A percentile compares a stretch with the other conserved stretches of the same genome.
Evolutionary conservation across 2,888 invertebrate genomes (phyloP).

Genomic region (Apodemia mormo): DNA sequence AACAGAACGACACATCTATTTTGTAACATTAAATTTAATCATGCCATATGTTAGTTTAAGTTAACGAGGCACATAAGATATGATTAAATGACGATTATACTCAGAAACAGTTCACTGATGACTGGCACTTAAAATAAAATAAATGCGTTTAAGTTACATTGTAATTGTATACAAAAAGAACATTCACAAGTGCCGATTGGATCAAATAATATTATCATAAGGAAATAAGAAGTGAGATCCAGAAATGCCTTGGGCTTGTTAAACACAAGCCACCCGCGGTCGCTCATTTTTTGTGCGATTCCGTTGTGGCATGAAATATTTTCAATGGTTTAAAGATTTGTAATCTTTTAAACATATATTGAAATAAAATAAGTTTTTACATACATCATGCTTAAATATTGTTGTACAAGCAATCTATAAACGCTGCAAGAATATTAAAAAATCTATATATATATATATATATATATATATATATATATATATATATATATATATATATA

Average conservation of each 20-base stretch:
- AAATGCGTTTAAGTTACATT: conserved; percentile 22
- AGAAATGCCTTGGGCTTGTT: conserved; percentile 19
- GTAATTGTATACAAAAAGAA: conserved; percentile 19
- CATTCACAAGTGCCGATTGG: not conserved
- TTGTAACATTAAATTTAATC: conserved; percentile 45
- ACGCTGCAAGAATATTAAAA: too few species aligned
- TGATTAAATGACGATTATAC: conserved; percentile 53
- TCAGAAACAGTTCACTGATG: conserved; percentile 24
- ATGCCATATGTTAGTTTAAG: conserved; percentile 46
- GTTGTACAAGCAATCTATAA: too few species aligned
- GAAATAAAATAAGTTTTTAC: too few species aligned
- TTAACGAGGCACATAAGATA: conserved; percentile 42
- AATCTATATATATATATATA: too few species aligned
- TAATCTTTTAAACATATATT: too few species aligned
- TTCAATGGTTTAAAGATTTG: not conserved
- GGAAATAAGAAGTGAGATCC: conserved; percentile 30
- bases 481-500: too few species aligned
- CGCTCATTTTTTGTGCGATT: conserved; percentile 3
- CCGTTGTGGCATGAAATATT: conserved; percentile 2
- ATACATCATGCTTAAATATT: too few species aligned
- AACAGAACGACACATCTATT: conserved; percentile 31
- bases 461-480: too few species aligned
- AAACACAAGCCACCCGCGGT: conserved; percentile 24
- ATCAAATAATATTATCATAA: conserved; percentile 28
- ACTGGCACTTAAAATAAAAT: conserved; percentile 7